phyloP scores from a whole-genome alignment of 1,140 invertebrate species.

The Limonius californicus region DNA sequence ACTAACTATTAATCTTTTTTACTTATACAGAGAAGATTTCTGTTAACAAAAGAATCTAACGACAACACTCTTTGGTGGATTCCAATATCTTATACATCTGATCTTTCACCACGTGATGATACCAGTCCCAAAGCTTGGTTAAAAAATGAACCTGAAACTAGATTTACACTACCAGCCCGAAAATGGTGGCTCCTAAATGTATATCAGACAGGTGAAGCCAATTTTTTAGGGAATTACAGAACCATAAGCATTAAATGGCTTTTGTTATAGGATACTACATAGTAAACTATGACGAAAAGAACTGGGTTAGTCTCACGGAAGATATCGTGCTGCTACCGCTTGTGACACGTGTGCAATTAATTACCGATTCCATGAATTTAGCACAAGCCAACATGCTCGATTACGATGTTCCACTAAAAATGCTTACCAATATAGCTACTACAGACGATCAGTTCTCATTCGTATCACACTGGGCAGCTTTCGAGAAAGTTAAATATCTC shows the following conservation, averaged over 20 bases:
- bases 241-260: background rate
- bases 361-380: constrained; percentile 79
- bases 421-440: constrained; percentile 37
- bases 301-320: constrained; percentile 62
- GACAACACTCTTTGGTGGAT: constrained; percentile 51
- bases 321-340: constrained; percentile 52
- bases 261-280: constrained; percentile 59
- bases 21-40: constrained; percentile 52
- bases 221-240: too few species aligned
- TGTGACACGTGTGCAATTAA: constrained; percentile 69
- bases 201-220: constrained; percentile 37
- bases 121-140: constrained; percentile 43
- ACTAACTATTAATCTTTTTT: constrained; percentile 17
- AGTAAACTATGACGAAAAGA: constrained; percentile 68
- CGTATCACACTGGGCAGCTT: constrained; percentile 42
- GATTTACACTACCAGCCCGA: constrained; percentile 24
- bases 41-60: constrained; percentile 34
- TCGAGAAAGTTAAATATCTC: constrained; percentile 52
- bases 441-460: constrained; percentile 38
- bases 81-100: constrained; percentile 55
- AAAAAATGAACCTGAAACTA: constrained; percentile 28
- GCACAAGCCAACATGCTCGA: constrained; percentile 58
- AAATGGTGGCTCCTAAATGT: constrained; percentile 43
- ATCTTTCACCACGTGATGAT: constrained; percentile 40
- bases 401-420: constrained; percentile 57